Evolutionary conservation across 2,113 vertebrate genomes (phyloP).

Genomic region (Elephantulus edwardii): DNA sequence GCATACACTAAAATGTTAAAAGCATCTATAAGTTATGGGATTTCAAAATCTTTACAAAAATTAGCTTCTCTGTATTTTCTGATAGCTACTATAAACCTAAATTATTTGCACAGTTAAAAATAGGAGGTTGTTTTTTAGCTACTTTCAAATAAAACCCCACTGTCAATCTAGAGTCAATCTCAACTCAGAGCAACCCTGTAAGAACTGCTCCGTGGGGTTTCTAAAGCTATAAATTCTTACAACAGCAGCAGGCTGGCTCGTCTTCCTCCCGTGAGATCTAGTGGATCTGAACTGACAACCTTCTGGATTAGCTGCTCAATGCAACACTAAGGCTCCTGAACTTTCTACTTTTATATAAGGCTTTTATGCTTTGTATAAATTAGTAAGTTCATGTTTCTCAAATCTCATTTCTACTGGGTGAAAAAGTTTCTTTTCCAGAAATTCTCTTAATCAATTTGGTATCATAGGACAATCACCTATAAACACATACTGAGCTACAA

Average conservation of each 20-base stretch:
- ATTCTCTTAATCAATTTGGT: not conserved
- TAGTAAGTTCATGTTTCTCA: not conserved
- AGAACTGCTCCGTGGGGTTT: too few species aligned
- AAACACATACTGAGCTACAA: not conserved
- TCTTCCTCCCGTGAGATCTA: too few species aligned
- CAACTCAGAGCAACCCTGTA: too few species aligned
- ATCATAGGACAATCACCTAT: not conserved
- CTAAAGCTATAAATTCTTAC: too few species aligned
- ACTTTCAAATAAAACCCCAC: conserved; percentile 9
- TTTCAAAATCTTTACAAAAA: not conserved
- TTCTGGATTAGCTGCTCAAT: too few species aligned
- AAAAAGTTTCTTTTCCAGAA: conserved; percentile 43
- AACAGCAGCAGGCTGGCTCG: too few species aligned
- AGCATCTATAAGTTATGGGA: not conserved
- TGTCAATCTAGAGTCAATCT: too few species aligned
- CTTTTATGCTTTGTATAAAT: not conserved
- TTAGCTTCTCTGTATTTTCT: conserved; percentile 8
- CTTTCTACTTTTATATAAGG: too few species aligned
- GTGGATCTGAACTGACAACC: too few species aligned
- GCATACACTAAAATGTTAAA: not conserved
- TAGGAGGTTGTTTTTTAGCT: not conserved
- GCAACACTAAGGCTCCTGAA: too few species aligned
- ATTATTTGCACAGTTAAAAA: conserved; percentile 21
- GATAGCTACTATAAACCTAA: not conserved
- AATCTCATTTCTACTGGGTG: not conserved